phyloP scores from a whole-genome alignment of 2,113 vertebrate genomes.

The Actinemys pallida region DNA sequence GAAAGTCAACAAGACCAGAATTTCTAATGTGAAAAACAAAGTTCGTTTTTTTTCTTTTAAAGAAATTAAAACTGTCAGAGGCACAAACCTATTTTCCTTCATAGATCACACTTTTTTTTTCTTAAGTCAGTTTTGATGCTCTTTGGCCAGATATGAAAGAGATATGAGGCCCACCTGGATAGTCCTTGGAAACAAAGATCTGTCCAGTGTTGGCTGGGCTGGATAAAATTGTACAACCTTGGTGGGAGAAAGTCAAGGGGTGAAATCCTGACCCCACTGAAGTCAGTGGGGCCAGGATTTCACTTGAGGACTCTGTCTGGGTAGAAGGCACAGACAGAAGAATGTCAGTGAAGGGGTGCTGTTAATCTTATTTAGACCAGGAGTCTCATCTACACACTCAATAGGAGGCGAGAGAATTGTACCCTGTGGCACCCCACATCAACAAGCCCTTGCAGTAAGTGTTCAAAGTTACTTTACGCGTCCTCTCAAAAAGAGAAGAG shows the following conservation, averaged over 20 bases:
- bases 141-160: too few species aligned
- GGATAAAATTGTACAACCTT: not conserved
- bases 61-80: not conserved
- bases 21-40: not conserved
- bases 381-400: too few species aligned
- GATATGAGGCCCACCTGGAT: too few species aligned
- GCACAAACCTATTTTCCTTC: too few species aligned
- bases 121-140: too few species aligned
- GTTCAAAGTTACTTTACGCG: not conserved
- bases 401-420: not conserved
- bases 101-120: too few species aligned
- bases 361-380: not conserved
- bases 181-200: too few species aligned
- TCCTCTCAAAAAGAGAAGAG: not conserved
- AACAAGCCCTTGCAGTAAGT: not conserved
- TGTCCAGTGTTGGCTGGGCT: too few species aligned
- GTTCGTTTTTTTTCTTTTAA: not conserved
- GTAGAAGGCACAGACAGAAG: not conserved
- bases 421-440: not conserved
- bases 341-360: not conserved
- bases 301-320: accelerated
- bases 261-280: not conserved
- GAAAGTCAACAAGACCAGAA: accelerated
- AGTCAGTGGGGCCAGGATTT: not conserved
- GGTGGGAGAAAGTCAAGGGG: not conserved